Evolutionary conservation across 2,797 vertebrate genomes (phyloP).

Genomic region (Mycteria americana): DNA sequence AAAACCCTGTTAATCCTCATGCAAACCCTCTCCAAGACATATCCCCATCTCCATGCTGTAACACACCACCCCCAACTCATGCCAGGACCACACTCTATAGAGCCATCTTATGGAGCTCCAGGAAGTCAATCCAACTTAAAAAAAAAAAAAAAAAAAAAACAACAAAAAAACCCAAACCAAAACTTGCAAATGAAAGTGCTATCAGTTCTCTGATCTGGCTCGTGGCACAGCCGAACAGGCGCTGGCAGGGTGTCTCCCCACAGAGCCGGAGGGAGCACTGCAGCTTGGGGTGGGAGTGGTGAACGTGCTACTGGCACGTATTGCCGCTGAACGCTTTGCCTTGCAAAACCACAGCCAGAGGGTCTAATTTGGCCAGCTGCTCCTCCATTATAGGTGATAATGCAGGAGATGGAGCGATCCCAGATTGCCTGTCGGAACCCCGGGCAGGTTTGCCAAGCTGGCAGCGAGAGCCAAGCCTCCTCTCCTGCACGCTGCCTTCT

Average conservation of each 20-base stretch:
- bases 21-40: background rate
- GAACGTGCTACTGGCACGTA: background rate
- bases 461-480: background rate
- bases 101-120: background rate
- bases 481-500: background rate
- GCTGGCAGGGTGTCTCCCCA: accelerated
- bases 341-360: background rate
- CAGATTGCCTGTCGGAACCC: background rate
- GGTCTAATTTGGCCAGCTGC: slow-evolving; percentile 1
- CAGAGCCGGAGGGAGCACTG: background rate
- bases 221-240: accelerated
- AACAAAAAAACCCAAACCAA: accelerated
- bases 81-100: background rate
- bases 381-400: slow-evolving; percentile 55
- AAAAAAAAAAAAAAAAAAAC: background rate
- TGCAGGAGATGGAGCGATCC: background rate
- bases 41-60: background rate
- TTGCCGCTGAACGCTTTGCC: background rate
- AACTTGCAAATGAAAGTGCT: background rate
- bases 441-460: background rate
- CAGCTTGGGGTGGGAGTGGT: background rate
- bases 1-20: background rate
- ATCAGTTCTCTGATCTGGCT: background rate
- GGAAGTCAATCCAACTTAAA: background rate
- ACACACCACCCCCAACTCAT: background rate